Evolutionary conservation across 1,140 invertebrate genomes (phyloP).

Genomic region (Camponotus floridanus): DNA sequence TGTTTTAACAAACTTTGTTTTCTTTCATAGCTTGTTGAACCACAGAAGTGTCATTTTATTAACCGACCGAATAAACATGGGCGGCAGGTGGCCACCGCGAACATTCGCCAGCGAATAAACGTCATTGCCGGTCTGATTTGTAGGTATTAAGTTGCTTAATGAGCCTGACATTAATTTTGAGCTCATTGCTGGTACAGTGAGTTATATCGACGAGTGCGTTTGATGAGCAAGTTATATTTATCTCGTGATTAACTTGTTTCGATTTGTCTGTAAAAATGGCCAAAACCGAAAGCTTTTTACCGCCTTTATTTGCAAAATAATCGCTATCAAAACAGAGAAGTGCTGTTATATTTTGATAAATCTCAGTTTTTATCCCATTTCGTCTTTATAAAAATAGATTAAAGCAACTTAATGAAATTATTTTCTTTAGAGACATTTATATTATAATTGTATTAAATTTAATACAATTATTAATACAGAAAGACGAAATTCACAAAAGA

Average conservation of each 20-base stretch:
- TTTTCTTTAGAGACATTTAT: not conserved
- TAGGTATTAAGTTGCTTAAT: conserved; percentile 58
- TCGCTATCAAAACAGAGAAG: conserved; percentile 17
- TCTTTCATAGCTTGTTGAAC: conserved; percentile 28
- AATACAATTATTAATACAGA: too few relatives aligned
- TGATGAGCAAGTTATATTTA: conserved; percentile 49
- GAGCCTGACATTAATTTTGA: conserved; percentile 55
- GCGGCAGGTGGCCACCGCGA: conserved; percentile 42
- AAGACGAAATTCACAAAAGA: too few relatives aligned
- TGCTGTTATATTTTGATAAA: not conserved
- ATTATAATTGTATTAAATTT: too few relatives aligned
- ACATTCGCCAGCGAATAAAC: conserved; percentile 48
- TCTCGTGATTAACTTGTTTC: conserved; percentile 52
- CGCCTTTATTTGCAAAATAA: conserved; percentile 25
- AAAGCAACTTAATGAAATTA: conserved; percentile 24
- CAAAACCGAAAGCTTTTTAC: conserved; percentile 51
- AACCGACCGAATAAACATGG: conserved; percentile 50
- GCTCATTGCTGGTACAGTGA: conserved; percentile 28
- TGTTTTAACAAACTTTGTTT: not conserved
- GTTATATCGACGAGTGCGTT: conserved; percentile 40
- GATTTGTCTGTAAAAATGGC: conserved; percentile 56
- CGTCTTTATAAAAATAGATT: conserved; percentile 14
- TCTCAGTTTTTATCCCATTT: conserved; percentile 1
- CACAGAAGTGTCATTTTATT: conserved; percentile 53
- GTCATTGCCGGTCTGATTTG: conserved; percentile 53